These are phyloP conservation scores for Dryomyza anilis DNA, from an alignment of 2,888 invertebrate genomes.

Conservation along the genomic window DNA sequence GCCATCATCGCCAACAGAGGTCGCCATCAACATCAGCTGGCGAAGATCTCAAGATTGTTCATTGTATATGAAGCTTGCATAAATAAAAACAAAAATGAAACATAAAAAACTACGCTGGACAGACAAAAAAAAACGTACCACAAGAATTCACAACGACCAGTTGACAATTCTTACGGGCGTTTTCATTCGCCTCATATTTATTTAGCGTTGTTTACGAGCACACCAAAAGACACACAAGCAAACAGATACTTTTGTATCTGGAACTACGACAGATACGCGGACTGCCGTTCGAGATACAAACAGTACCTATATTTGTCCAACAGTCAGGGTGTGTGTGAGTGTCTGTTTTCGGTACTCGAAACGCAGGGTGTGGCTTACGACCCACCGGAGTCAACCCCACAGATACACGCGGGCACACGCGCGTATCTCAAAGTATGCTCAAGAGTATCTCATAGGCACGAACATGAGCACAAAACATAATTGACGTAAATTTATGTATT, in stretches of 20 bases:
- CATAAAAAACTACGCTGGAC: neutral
- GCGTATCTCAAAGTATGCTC: neutral
- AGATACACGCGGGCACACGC: neutral
- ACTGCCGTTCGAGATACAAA: conserved; percentile 6
- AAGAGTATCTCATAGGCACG: neutral
- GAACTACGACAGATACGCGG: no score
- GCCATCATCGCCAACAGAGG: conserved; percentile 11
- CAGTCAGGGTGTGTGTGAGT: no score
- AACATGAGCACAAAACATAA: neutral
- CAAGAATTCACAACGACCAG: neutral
- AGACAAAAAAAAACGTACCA: conserved; percentile 9
- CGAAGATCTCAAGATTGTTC: neutral
- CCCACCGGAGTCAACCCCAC: neutral
- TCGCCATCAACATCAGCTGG: conserved; percentile 4
- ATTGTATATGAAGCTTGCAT: neutral
- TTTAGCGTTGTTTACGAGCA: neutral
- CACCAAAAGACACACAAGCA: neutral
- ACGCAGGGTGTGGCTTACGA: neutral
- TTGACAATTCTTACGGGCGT: neutral
- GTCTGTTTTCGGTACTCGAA: no score
- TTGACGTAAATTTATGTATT: neutral
- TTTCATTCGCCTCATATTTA: neutral
- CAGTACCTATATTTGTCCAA: no score
- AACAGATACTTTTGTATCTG: no score
- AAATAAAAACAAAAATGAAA: neutral